These are phyloP conservation scores for Brienomyrus brachyistius DNA, from an alignment of 2,113 vertebrate species.

Conservation along the genomic window DNA sequence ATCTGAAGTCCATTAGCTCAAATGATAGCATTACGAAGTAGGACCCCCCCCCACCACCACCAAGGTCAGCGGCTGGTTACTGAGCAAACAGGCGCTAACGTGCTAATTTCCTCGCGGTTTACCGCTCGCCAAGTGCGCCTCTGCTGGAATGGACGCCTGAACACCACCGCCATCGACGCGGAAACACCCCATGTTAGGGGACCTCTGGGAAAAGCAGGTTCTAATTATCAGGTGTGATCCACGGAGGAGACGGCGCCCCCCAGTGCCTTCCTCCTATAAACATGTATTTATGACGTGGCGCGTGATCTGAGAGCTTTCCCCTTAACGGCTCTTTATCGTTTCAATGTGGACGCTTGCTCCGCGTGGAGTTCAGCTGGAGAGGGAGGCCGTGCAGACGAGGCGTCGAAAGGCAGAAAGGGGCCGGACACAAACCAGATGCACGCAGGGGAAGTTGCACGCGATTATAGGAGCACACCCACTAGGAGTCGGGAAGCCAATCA, in stretches of 20 bases:
- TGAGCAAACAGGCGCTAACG: constrained; percentile 90
- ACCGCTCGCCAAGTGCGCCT: neutral
- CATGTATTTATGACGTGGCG: constrained; percentile 99
- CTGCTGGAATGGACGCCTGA: constrained; percentile 76
- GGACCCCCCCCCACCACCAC: constrained; percentile 11
- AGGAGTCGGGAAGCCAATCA: constrained; percentile 63
- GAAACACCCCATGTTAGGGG: constrained; percentile 77
- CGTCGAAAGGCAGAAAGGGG: constrained; percentile 81
- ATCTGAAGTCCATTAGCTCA: constrained; percentile 67
- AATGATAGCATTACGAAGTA: constrained; percentile 36
- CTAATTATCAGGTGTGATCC: constrained; percentile 99
- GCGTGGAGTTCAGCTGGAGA: constrained; percentile 82
- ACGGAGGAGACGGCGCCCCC: constrained; percentile 70
- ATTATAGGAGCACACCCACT: constrained; percentile 93
- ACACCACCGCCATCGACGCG: constrained; percentile 57
- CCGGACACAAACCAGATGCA: constrained; percentile 93
- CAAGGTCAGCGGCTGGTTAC: constrained; percentile 65
- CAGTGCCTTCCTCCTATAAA: constrained; percentile 69
- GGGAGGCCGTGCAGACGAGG: constrained; percentile 93
- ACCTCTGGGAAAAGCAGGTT: constrained; percentile 82
- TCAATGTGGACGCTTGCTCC: constrained; percentile 95
- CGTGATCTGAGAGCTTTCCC: constrained; percentile 91
- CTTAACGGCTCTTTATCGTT: constrained; percentile 97
- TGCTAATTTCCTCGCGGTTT: constrained; percentile 73
- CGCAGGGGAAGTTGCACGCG: constrained; percentile 94